Evolutionary conservation across 2,888 invertebrate species (phyloP).

Genomic region (Drosophila recens): DNA sequence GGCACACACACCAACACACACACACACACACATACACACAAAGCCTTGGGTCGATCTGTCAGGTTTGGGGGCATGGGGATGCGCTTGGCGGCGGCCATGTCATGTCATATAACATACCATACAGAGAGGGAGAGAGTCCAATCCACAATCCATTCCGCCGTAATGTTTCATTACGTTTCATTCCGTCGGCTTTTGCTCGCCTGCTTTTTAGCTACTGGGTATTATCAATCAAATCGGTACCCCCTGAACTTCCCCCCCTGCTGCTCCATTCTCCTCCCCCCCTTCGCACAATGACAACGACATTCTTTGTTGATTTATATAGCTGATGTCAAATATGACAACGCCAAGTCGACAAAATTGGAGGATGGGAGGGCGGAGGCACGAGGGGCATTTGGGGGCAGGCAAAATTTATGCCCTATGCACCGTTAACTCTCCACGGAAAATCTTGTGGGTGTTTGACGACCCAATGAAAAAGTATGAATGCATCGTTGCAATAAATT

Average conservation of each 20-base stretch:
- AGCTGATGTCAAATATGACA: slow-evolving; percentile 82
- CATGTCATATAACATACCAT: slow-evolving; percentile 51
- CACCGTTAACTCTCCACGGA: slow-evolving; percentile 70
- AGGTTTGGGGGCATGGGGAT: slow-evolving; percentile 50
- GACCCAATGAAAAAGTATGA: slow-evolving; percentile 46
- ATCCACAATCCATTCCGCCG: slow-evolving; percentile 75
- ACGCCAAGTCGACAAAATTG: slow-evolving; percentile 49
- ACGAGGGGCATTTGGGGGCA: not conserved
- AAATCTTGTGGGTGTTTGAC: slow-evolving; percentile 60
- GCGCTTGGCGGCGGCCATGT: slow-evolving; percentile 76
- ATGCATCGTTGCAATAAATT: slow-evolving; percentile 66
- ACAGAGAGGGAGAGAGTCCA: slow-evolving; percentile 42
- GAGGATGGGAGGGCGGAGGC: not conserved
- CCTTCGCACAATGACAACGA: slow-evolving; percentile 39
- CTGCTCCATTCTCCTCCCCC: not conserved
- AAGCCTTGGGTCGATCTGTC: slow-evolving; percentile 40
- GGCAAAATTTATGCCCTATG: slow-evolving; percentile 73
- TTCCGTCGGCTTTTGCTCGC: slow-evolving; percentile 61
- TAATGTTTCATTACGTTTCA: slow-evolving; percentile 80
- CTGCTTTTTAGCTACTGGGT: slow-evolving; percentile 42
- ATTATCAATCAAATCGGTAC: slow-evolving; percentile 80
- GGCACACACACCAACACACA: slow-evolving; percentile 33
- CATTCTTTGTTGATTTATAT: slow-evolving; percentile 79
- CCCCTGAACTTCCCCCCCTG: slow-evolving; percentile 7
- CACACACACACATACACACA: slow-evolving; percentile 8